These are phyloP conservation scores for Hypomecis atomaria DNA, from an alignment of 2,888 invertebrate species.

Conservation along the genomic window DNA sequence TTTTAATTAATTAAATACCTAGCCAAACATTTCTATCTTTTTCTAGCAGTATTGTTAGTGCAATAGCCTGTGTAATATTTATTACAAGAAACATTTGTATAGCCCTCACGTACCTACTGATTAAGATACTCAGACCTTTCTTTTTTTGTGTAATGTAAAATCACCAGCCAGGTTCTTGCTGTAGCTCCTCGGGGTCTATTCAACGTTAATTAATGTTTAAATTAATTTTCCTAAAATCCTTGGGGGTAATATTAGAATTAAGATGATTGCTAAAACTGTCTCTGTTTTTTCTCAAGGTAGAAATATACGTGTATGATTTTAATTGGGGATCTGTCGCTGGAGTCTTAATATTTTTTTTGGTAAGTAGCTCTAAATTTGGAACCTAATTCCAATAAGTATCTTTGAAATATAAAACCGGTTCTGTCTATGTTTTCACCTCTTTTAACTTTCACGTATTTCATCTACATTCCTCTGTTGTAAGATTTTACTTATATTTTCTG, in stretches of 20 bases:
- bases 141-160: slow-evolving; percentile 27
- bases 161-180: slow-evolving; percentile 21
- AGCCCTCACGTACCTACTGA: slow-evolving; percentile 1
- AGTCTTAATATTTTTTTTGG: no score
- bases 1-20: no score
- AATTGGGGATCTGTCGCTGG: background rate
- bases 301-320: background rate
- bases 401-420: no score
- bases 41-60: no score
- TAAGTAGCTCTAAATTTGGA: no score
- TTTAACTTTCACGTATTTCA: no score
- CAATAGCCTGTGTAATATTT: no score
- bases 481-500: no score
- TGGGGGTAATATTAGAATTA: slow-evolving; percentile 21
- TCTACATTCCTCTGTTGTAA: no score
- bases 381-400: no score
- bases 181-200: slow-evolving; percentile 31
- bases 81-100: background rate
- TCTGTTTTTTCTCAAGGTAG: slow-evolving; percentile 7
- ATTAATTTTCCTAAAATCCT: slow-evolving; percentile 29
- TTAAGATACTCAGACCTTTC: slow-evolving; percentile 12
- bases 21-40: no score
- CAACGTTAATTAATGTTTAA: slow-evolving; percentile 36
- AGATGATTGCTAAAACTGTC: slow-evolving; percentile 2
- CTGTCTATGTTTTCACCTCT: no score